Evolutionary conservation across 1,140 invertebrate species (phyloP), one percentile per base, ranked within the genome.

Genomic region (Leptonema lineaticorne): DNA sequence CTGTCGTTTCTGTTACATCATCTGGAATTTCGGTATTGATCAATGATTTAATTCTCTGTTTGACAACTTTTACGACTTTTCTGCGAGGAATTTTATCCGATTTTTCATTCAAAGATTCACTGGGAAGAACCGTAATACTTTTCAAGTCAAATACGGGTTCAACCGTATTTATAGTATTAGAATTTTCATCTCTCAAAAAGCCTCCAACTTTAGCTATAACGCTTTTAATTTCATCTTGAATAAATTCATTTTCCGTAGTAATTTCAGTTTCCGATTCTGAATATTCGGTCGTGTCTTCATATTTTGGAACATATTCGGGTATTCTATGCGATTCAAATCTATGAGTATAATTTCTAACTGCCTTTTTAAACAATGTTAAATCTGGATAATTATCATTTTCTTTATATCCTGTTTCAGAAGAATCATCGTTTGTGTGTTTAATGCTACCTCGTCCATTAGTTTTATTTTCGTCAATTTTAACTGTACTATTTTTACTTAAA

Each of bases 331-430:
- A 64, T 50, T 24, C 16, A 41, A 64, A 64, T 64, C 45, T 46
- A 8, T 53, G 24, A 1, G 45, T 28, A 11, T 26, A 24, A 41
- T 50, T 30, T 48, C 29, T 37, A 28, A 64, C 62, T 4, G n/a
- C 24, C 20, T 64, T 48, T 20, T 50, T 64, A 27, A 64, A 64
- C 20, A 45, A 11, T 4, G 18, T 30, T 11, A 50, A 6, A 50
- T 64, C 62, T 16, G 62, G 62, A 64, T 64, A 64, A 14, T 64
- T 64, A 20, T 64, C 62, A 20, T 29, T 64, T 22, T 64, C 62
- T 22, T 50, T 28, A 2, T 41, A 5, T 41, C 3, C 16, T 11
- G 37, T 41, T 6, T 5, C 9, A 3, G 37, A 41, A 41, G 2
- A 14, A 16, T 41, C 37, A 11, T 9, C 2, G 11, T 11, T 41